Conservation (phyloP, 2,888 invertebrate species). For the Gerris lacustris region DNA sequence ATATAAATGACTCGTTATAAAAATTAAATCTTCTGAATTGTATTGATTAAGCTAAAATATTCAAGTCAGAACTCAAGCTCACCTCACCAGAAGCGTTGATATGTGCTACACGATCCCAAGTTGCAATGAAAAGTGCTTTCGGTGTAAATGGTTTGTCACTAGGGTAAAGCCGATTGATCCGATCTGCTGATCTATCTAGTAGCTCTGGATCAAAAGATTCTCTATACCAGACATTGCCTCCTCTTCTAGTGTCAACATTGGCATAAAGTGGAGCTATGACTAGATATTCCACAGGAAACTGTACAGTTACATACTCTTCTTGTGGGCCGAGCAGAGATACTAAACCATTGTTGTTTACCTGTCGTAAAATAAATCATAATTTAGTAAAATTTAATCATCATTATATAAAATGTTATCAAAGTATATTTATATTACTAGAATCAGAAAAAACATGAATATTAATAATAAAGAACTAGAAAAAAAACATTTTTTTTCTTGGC, state of each 20-base stretch:
- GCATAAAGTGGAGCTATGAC: slow-evolving; percentile 82
- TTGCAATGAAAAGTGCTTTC: slow-evolving; percentile 66
- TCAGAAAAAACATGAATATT: neutral
- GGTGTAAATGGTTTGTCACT: slow-evolving; percentile 50
- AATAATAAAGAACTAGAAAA: no score
- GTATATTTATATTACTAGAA: slow-evolving; percentile 6
- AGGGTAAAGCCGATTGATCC: slow-evolving; percentile 39
- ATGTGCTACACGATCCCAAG: slow-evolving; percentile 82
- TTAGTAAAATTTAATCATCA: slow-evolving; percentile 10
- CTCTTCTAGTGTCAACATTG: slow-evolving; percentile 69
- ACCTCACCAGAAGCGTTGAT: slow-evolving; percentile 54
- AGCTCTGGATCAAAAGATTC: slow-evolving; percentile 35
- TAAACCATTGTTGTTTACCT: slow-evolving; percentile 87
- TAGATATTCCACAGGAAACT: slow-evolving; percentile 79
- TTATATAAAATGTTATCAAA: slow-evolving; percentile 7
- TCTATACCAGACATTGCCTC: slow-evolving; percentile 52
- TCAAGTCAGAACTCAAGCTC: slow-evolving; percentile 13
- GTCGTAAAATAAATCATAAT: slow-evolving; percentile 31
- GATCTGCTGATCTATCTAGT: slow-evolving; percentile 47
- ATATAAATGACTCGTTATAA: no score
- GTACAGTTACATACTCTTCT: slow-evolving; percentile 70
- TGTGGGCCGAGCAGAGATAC: slow-evolving; percentile 82
- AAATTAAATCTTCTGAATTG: no score
- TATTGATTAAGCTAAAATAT: no score
- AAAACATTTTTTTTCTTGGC: no score